Percentiles rank a stretch among this genome's conserved stretches.
phyloP scores from a whole-genome alignment of 2,888 invertebrate species.

The Epiblema foenella region DNA sequence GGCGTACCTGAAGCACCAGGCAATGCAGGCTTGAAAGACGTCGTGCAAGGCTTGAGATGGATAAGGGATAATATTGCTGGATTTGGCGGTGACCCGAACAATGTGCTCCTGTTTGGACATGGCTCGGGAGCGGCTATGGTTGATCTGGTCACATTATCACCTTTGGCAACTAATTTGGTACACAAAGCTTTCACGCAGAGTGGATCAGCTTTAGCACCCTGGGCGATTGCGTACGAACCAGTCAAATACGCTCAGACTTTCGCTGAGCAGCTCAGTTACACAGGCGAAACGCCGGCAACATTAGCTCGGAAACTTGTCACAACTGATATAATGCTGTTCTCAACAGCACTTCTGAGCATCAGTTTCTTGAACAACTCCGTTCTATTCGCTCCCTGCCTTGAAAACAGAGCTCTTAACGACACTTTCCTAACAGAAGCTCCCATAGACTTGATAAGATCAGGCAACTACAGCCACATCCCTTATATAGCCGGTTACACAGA shows the following conservation, averaged over 20 bases:
- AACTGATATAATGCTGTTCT: slow-evolving; percentile 59
- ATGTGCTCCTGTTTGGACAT: slow-evolving; percentile 92
- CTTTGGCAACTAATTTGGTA: slow-evolving; percentile 59
- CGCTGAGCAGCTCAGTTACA: slow-evolving; percentile 63
- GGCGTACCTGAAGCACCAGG: slow-evolving; percentile 87
- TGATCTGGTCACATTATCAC: slow-evolving; percentile 71
- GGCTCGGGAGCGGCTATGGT: slow-evolving; percentile 89
- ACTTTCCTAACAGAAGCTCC: slow-evolving; percentile 68
- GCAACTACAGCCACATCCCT: slow-evolving; percentile 68
- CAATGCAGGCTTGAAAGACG: slow-evolving; percentile 94
- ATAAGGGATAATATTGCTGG: slow-evolving; percentile 88
- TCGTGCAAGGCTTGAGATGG: slow-evolving; percentile 91
- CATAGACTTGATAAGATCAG: slow-evolving; percentile 62
- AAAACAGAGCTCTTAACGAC: slow-evolving; percentile 58
- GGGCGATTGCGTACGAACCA: slow-evolving; percentile 77
- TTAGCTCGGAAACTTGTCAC: slow-evolving; percentile 60
- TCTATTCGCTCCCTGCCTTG: slow-evolving; percentile 76
- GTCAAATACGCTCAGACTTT: slow-evolving; percentile 62
- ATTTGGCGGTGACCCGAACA: slow-evolving; percentile 91
- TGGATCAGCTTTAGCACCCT: slow-evolving; percentile 73
- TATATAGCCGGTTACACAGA: slow-evolving; percentile 69
- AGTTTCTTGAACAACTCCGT: slow-evolving; percentile 68
- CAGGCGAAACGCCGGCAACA: slow-evolving; percentile 54
- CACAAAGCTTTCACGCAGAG: slow-evolving; percentile 74
- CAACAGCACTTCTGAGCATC: slow-evolving; percentile 57